phyloP scores from a whole-genome alignment of 2,113 vertebrate genomes.

The Lipophrys pholis region DNA sequence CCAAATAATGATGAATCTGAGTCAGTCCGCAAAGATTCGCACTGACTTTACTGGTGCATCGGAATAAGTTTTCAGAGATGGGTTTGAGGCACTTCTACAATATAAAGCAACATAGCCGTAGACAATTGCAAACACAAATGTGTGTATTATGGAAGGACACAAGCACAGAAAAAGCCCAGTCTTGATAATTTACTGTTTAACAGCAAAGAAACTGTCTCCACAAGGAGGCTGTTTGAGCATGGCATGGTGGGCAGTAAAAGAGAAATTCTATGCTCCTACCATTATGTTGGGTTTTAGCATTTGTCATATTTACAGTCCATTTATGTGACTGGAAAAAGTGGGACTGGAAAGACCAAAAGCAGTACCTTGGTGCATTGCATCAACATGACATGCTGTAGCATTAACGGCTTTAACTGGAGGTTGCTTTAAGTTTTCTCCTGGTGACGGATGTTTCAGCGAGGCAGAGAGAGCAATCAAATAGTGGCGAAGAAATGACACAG shows the following conservation, averaged over 20 bases:
- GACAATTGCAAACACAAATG: no score
- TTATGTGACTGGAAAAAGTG: neutral
- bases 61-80: constrained; percentile 23
- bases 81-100: neutral
- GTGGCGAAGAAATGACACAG: no score
- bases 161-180: no score
- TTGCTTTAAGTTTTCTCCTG: no score
- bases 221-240: no score
- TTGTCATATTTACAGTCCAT: neutral
- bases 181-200: no score
- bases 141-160: no score
- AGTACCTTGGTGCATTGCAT: no score
- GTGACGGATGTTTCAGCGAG: no score
- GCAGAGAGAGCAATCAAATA: no score
- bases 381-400: no score
- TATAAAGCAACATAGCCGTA: neutral
- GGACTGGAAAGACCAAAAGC: neutral
- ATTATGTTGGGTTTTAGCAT: neutral
- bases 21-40: constrained; percentile 2
- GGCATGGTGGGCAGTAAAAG: neutral
- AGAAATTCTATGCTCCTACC: neutral
- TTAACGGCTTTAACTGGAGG: no score
- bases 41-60: neutral
- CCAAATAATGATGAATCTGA: constrained; percentile 20
- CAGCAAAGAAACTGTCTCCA: constrained; percentile 1